These are phyloP conservation scores for Dastarcus helophoroides DNA, from an alignment of 2,888 invertebrate species.

Conservation along the genomic window DNA sequence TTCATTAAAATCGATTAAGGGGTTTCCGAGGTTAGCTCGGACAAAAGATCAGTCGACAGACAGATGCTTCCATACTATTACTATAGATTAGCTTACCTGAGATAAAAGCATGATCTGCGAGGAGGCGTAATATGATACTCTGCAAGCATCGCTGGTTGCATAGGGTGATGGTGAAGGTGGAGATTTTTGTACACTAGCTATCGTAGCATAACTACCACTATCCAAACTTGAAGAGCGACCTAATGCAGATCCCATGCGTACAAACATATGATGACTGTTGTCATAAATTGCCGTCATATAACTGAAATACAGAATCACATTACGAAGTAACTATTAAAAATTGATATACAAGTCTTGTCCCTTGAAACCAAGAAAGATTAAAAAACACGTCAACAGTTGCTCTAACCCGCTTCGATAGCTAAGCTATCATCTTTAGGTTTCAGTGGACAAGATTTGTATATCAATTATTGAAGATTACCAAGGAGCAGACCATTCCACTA, in stretches of 20 bases:
- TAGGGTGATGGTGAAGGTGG: conserved; percentile 61
- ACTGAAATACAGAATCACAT: conserved; percentile 33
- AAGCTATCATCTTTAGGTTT: too few relatives aligned
- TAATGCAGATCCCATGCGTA: conserved; percentile 55
- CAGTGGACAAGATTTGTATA: background rate
- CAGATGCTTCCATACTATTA: too few relatives aligned
- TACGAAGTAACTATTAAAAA: too few relatives aligned
- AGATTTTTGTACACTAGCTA: conserved; percentile 69
- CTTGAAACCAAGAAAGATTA: too few relatives aligned
- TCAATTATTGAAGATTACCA: too few relatives aligned
- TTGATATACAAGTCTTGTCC: too few relatives aligned
- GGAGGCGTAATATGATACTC: conserved; percentile 69
- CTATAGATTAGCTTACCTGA: too few relatives aligned
- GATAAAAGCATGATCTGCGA: conserved; percentile 64
- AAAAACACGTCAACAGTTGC: too few relatives aligned
- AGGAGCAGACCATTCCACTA: too few relatives aligned
- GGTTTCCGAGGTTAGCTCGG: too few relatives aligned
- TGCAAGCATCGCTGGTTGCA: conserved; percentile 48
- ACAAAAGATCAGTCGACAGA: conserved; percentile 2
- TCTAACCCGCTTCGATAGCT: too few relatives aligned
- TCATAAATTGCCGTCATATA: conserved; percentile 68
- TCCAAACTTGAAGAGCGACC: conserved; percentile 62
- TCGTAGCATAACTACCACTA: conserved; percentile 73
- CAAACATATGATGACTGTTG: conserved; percentile 65
- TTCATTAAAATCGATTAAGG: too few relatives aligned